These are phyloP conservation scores for Dasyprocta punctata DNA, from an alignment of 2,113 vertebrate genomes.

Conservation along the genomic window DNA sequence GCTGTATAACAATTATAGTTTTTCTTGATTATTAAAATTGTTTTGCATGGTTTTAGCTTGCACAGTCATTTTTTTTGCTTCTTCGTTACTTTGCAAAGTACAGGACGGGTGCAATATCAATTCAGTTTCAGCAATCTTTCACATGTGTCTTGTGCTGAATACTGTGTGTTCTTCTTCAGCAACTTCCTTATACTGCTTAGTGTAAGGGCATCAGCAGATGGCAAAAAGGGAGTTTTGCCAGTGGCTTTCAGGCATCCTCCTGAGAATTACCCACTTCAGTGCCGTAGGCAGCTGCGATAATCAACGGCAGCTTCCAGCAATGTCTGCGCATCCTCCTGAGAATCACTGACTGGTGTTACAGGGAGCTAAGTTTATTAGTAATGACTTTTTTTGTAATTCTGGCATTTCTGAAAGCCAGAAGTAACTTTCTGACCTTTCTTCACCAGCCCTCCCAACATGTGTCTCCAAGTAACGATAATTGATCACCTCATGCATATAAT, in stretches of 20 bases:
- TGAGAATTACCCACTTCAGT: conserved; percentile 45
- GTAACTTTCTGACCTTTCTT: conserved; percentile 14
- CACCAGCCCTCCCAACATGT: background rate
- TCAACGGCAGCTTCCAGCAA: conserved; percentile 10
- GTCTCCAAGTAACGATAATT: background rate
- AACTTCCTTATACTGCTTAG: background rate
- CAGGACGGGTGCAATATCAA: background rate
- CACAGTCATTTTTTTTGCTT: background rate
- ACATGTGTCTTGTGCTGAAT: background rate
- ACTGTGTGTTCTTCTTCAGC: background rate
- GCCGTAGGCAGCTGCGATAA: conserved; percentile 31
- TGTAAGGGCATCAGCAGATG: conserved; percentile 27
- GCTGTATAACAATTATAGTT: background rate
- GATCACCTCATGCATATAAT: background rate
- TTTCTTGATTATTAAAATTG: background rate
- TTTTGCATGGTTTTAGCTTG: background rate
- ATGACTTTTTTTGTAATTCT: background rate
- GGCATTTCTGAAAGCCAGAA: conserved; percentile 29
- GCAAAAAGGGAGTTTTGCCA: background rate
- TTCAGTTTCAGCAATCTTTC: background rate
- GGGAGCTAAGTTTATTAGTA: conserved; percentile 20
- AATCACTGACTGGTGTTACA: background rate
- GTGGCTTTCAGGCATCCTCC: background rate
- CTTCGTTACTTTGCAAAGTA: background rate
- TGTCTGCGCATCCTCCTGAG: conserved; percentile 9